Conservation (phyloP, 2,113 vertebrate species). For the Rhabdornis inornatus region DNA sequence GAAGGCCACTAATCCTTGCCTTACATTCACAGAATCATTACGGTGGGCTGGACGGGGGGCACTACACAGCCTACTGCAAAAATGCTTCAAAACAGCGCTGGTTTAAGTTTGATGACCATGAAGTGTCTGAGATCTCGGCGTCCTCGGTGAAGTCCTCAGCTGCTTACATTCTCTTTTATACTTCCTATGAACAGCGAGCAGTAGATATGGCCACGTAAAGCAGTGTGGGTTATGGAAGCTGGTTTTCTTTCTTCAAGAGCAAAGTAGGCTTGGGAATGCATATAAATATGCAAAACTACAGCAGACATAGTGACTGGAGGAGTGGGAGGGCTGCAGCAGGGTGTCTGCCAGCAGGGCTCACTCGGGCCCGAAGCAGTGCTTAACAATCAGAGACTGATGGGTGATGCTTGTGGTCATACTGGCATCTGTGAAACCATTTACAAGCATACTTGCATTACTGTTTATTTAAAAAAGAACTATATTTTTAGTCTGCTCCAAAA, state of each 20-base stretch:
- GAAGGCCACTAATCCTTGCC: not conserved
- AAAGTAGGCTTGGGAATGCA: slow-evolving; percentile 16
- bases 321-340: slow-evolving; percentile 6
- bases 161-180: slow-evolving; percentile 98
- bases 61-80: slow-evolving; percentile 97
- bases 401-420: slow-evolving; percentile 43
- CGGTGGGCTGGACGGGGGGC: slow-evolving; percentile 92
- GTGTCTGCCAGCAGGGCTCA: slow-evolving; percentile 8
- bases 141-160: slow-evolving; percentile 93
- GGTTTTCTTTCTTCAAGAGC: slow-evolving; percentile 14
- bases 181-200: slow-evolving; percentile 78
- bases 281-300: not conserved
- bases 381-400: slow-evolving; percentile 28
- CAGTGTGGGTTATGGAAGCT: not conserved
- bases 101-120: slow-evolving; percentile 98
- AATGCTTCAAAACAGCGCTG: slow-evolving; percentile 86
- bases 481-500: slow-evolving; percentile 73
- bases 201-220: slow-evolving; percentile 62
- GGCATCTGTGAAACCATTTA: slow-evolving; percentile 51
- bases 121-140: slow-evolving; percentile 89
- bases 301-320: not conserved
- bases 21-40: slow-evolving; percentile 87
- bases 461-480: slow-evolving; percentile 61
- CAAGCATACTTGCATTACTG: slow-evolving; percentile 44
- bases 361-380: slow-evolving; percentile 40